Conservation (phyloP, 2,113 vertebrate species). For the Hyperoodon ampullatus region DNA sequence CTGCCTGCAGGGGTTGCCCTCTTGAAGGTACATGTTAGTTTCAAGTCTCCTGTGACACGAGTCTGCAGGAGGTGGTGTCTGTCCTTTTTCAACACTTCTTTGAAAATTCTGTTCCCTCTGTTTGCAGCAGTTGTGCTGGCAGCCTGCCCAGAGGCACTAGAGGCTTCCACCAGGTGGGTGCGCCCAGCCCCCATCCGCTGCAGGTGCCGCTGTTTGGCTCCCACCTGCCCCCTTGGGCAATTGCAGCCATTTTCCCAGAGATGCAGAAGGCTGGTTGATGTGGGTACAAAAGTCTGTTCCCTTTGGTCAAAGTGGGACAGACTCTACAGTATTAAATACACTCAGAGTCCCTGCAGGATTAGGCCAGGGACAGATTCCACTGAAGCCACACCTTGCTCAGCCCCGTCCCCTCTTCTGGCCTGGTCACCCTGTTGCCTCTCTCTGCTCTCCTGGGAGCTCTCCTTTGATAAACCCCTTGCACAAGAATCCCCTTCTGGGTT, state of each 20-base stretch:
- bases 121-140: neutral
- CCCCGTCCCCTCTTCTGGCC: neutral
- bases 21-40: neutral
- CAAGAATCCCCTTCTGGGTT: neutral
- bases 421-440: neutral
- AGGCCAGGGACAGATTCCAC: neutral
- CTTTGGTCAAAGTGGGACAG: neutral
- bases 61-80: neutral
- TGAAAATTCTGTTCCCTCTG: neutral
- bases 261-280: neutral
- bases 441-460: neutral
- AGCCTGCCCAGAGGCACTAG: neutral
- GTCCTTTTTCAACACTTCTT: neutral
- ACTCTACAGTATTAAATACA: too few relatives aligned
- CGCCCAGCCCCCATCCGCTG: neutral
- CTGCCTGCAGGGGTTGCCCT: neutral
- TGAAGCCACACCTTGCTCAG: neutral
- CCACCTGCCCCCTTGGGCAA: neutral
- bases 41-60: neutral
- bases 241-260: rapidly evolving
- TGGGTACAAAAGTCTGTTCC: neutral
- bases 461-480: neutral
- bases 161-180: neutral
- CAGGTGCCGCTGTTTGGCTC: neutral
- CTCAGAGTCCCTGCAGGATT: neutral